Base-by-base conservation (phyloP, 2,797 vertebrate genomes). In the Dermochelys coriacea region DNA sequence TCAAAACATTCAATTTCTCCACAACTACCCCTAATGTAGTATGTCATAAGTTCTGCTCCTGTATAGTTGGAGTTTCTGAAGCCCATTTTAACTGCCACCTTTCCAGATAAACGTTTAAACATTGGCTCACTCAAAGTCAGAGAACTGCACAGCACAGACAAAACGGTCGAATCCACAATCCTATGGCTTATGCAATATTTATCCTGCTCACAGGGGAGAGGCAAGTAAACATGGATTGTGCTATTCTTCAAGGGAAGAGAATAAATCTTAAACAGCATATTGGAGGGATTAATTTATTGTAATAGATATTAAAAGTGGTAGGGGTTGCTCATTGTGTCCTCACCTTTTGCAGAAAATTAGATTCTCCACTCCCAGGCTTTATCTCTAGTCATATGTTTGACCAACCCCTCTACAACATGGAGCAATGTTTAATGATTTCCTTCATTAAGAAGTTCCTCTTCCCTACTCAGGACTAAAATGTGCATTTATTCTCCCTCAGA, bases 1-100 rank as follows among this genome's bases (percentile, higher is more conserved):
- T 68, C 55, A 71, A 37, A 85, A 23, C 4, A 34, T 68, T 75
- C 49, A 45, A 25, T 4, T 21, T 55, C 51, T 37, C 79, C 23
- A 41, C 15, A 86, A 19, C 19, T 54, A 82, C 2, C 85, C 34
- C 18, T 25, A 41, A 45, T 1, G 51, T 0, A 0, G 9, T 2
- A 54, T 4, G 29, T 74, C 19, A 57, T 71, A 34, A 34, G 18
- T 2, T 61, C 86, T 41, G 52, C 12, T 61, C 8, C 19, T 18
- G 29, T 41, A 5, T 23, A 34, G 6, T 37, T 49, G 68, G 51
- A 27, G 61, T 4, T 27, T 37, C 71, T n/a, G 50, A 90, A 90
- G 77, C 2, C 41, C 45, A 47, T 45, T 77, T 49, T 49, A 77
- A 77, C 45, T 77, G 25, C 15, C 12, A 15, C 2, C 25, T 49